Percentiles rank a stretch among this genome's conserved stretches.
phyloP scores from a whole-genome alignment of 2,113 vertebrate species.

The Tupaia tana region DNA sequence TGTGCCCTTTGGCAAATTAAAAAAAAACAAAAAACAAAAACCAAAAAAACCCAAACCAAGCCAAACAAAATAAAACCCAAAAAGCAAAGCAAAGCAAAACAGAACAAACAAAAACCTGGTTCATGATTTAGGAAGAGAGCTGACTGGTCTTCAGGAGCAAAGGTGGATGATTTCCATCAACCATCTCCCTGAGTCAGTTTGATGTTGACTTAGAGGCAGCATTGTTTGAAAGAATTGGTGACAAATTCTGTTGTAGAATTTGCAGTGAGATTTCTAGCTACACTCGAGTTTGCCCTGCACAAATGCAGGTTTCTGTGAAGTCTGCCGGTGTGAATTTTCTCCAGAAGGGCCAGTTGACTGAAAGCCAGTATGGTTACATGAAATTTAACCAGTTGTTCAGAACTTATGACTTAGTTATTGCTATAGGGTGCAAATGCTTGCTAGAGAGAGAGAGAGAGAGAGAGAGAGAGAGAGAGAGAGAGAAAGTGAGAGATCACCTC shows the following conservation, averaged over 20 bases:
- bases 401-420: neutral
- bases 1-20: neutral
- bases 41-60: too few relatives aligned
- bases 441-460: too few relatives aligned
- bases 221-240: neutral
- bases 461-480: too few relatives aligned
- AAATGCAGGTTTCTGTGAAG: neutral
- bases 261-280: neutral
- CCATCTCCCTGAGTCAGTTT: neutral
- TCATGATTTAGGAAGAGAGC: neutral
- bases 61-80: too few relatives aligned
- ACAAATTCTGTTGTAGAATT: neutral
- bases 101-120: too few relatives aligned
- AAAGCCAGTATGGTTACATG: neutral
- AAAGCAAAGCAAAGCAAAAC: too few relatives aligned
- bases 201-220: neutral
- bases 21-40: neutral
- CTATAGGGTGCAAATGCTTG: too few relatives aligned
- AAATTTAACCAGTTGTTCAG: neutral
- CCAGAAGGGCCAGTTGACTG: neutral
- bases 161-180: neutral
- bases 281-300: neutral
- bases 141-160: neutral
- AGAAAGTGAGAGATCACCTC: too few relatives aligned
- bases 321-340: neutral